These are phyloP conservation scores for Rotaria magnacalcarata DNA, from an alignment of 2,888 invertebrate genomes.

Conservation along the genomic window DNA sequence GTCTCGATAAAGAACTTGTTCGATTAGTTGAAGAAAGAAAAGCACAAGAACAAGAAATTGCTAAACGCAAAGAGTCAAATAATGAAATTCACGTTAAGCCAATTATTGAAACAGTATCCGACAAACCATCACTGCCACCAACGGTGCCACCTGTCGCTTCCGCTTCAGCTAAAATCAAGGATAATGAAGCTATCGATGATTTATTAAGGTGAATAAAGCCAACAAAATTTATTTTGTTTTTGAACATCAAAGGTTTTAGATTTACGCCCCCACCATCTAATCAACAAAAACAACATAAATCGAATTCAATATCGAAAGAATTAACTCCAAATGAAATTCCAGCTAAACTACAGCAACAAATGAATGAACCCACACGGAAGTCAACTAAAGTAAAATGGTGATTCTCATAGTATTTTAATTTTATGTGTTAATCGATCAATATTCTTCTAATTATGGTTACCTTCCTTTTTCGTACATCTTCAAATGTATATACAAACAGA, in stretches of 20 bases:
- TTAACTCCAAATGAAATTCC: not conserved
- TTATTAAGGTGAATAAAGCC: not conserved
- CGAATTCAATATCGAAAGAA: not conserved
- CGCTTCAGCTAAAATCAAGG: too few relatives aligned
- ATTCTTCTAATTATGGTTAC: not conserved
- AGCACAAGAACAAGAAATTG: not conserved
- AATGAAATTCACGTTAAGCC: not conserved
- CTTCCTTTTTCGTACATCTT: too few relatives aligned
- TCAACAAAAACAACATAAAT: not conserved
- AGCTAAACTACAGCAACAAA: not conserved
- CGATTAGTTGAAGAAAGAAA: not conserved
- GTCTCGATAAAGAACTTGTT: constrained; percentile 25
- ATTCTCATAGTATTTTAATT: not conserved
- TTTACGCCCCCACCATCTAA: not conserved
- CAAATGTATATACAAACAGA: too few relatives aligned
- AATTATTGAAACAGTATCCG: constrained; percentile 2
- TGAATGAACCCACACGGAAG: not conserved
- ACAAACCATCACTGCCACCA: too few relatives aligned
- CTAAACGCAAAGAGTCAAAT: not conserved
- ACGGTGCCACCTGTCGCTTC: too few relatives aligned
- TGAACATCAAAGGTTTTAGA: not conserved
- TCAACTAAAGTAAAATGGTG: constrained; percentile 20
- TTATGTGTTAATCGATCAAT: not conserved
- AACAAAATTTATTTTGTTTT: too few relatives aligned
- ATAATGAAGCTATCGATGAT: not conserved